These are phyloP conservation scores for Polypterus bichir DNA, from an alignment of 2,113 vertebrate species.

Conservation along the genomic window DNA sequence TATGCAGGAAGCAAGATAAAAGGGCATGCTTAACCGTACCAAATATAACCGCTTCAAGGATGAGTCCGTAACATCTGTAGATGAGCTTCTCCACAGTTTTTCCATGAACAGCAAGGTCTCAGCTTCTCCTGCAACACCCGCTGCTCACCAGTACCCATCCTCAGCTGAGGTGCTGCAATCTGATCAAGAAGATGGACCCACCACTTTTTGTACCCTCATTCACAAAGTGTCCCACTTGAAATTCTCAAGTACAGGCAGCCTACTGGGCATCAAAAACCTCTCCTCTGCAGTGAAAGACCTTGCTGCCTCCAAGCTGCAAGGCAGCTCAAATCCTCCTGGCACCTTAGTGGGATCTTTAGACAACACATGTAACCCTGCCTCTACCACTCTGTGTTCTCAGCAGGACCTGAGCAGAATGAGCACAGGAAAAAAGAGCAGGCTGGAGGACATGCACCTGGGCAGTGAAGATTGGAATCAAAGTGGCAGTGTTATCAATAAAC, in stretches of 20 bases:
- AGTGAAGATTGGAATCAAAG: slow-evolving; percentile 67
- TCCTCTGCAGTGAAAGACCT: slow-evolving; percentile 94
- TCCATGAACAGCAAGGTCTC: slow-evolving; percentile 92
- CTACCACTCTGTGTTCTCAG: slow-evolving; percentile 61
- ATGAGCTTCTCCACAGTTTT: slow-evolving; percentile 92
- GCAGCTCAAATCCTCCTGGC: slow-evolving; percentile 60
- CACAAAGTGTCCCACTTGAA: slow-evolving; percentile 97
- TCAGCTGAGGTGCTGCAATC: slow-evolving; percentile 62
- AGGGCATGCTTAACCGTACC: slow-evolving; percentile 99
- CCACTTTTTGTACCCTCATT: slow-evolving; percentile 85
- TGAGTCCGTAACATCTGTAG: slow-evolving; percentile 96
- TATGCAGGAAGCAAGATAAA: slow-evolving; percentile 76
- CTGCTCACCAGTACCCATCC: slow-evolving; percentile 66
- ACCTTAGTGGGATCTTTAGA: slow-evolving; percentile 58
- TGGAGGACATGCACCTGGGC: slow-evolving; percentile 57
- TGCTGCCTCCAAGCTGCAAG: slow-evolving; percentile 84
- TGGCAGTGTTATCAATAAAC: slow-evolving; percentile 59
- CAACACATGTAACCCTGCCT: slow-evolving; percentile 61
- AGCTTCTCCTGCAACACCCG: slow-evolving; percentile 58
- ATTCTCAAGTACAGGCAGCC: slow-evolving; percentile 77
- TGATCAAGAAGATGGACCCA: slow-evolving; percentile 82
- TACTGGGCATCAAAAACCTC: slow-evolving; percentile 82
- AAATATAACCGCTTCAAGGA: slow-evolving; percentile 99
- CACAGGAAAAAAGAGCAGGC: slow-evolving; percentile 58
- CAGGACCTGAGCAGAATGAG: slow-evolving; percentile 63